A percentile compares a stretch with the other conserved stretches of the same genome.
These are phyloP conservation scores for Psilanteris sp. DNA, from an alignment of 1,140 invertebrate genomes.

Conservation along the genomic window DNA sequence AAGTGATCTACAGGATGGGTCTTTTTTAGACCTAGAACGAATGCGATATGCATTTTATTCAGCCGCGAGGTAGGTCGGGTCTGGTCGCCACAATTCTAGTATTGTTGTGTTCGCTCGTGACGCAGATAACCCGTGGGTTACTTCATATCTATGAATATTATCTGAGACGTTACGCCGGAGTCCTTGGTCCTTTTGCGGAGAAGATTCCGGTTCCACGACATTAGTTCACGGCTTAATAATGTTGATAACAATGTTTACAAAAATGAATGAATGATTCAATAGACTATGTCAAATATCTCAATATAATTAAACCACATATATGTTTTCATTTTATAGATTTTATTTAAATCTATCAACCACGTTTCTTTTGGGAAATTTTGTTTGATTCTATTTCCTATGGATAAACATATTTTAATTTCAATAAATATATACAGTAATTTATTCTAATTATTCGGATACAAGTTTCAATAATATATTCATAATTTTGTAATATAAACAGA, in stretches of 20 bases:
- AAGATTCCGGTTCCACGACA: slow-evolving; percentile 64
- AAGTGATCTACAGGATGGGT: slow-evolving; percentile 1
- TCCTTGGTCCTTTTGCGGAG: slow-evolving; percentile 56
- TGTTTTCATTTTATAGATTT: too few relatives aligned
- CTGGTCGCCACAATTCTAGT: slow-evolving; percentile 63
- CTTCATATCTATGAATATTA: slow-evolving; percentile 69
- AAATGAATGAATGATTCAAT: slow-evolving; percentile 8
- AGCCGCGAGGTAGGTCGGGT: slow-evolving; percentile 53
- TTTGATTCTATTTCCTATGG: too few relatives aligned
- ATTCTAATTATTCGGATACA: too few relatives aligned
- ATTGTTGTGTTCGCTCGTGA: slow-evolving; percentile 62
- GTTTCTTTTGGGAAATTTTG: too few relatives aligned
- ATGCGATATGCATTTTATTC: slow-evolving; percentile 42
- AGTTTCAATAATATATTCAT: too few relatives aligned
- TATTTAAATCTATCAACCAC: too few relatives aligned
- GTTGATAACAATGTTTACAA: slow-evolving; percentile 2
- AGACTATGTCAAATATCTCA: too few relatives aligned
- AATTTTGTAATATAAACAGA: too few relatives aligned
- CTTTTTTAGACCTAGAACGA: slow-evolving; percentile 12
- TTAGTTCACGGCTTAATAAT: slow-evolving; percentile 66
- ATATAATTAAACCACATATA: too few relatives aligned
- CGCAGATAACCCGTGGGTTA: slow-evolving; percentile 68
- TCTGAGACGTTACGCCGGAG: slow-evolving; percentile 66
- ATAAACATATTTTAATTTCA: too few relatives aligned
- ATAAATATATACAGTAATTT: too few relatives aligned